Evolutionary conservation across 2,888 invertebrate species (phyloP).

Genomic region (Aphidoletes aphidimyza): DNA sequence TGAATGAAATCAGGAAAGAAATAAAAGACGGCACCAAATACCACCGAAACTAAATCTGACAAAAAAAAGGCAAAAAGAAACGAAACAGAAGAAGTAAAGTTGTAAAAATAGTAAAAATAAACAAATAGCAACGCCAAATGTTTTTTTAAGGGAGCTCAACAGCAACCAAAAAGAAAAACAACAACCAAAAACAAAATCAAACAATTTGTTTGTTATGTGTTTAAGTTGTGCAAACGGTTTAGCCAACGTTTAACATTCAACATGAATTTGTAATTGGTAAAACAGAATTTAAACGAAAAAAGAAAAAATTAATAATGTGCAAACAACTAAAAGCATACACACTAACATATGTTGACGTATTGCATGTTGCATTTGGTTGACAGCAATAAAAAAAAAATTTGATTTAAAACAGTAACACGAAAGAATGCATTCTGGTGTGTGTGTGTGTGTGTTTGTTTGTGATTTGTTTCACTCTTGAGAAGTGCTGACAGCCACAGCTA

Average conservation of each 20-base stretch:
- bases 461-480: conserved; percentile 32
- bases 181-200: conserved; percentile 4
- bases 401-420: background rate
- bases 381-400: background rate
- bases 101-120: background rate
- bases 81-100: background rate
- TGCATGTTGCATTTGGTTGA: background rate
- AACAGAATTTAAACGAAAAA: no score
- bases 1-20: background rate
- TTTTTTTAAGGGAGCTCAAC: background rate
- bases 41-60: background rate
- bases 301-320: no score
- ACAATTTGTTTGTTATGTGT: conserved; percentile 23
- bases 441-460: no score
- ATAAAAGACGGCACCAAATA: no score
- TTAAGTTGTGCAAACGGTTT: conserved; percentile 28
- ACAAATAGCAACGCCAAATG: background rate
- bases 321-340: background rate
- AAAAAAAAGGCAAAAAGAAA: background rate
- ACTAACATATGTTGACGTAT: background rate
- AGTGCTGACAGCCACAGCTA: background rate
- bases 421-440: background rate
- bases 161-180: no score
- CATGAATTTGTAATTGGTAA: conserved; percentile 37
- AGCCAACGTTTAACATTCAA: conserved; percentile 31